Evolutionary conservation across 2,113 vertebrate genomes (phyloP).

Genomic region (Variabilichromis moorii): DNA sequence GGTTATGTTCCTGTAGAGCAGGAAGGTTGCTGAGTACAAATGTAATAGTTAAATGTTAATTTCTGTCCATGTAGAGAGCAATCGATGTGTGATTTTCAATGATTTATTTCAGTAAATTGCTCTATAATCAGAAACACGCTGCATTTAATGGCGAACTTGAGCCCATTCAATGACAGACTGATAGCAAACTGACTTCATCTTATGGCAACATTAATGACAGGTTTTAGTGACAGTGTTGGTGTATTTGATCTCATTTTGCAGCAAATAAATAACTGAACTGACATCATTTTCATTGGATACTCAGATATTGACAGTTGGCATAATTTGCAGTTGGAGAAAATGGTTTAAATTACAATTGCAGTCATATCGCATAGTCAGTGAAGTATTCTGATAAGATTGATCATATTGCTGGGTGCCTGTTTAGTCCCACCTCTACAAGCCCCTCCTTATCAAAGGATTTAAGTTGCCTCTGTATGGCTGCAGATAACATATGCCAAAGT

Average conservation of each 20-base stretch:
- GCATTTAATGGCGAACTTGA: neutral
- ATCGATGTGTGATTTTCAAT: neutral
- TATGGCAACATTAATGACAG: neutral
- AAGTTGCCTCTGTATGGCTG: neutral
- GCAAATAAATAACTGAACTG: neutral
- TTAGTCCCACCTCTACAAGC: neutral
- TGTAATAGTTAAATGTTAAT: neutral
- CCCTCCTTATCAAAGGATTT: neutral
- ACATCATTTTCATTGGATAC: neutral
- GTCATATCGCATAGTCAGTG: neutral
- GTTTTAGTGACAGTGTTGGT: neutral
- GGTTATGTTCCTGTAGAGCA: neutral
- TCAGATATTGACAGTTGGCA: neutral
- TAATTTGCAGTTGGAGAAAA: neutral
- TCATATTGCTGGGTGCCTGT: neutral
- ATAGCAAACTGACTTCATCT: neutral
- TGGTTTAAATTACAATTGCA: neutral
- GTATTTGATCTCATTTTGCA: neutral
- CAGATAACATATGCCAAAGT: neutral
- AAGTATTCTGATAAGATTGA: neutral
- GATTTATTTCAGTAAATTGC: neutral
- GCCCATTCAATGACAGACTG: neutral
- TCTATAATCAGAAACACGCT: neutral
- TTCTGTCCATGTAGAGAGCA: neutral
- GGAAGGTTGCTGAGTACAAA: neutral